Evolutionary conservation across 2,113 vertebrate genomes (phyloP), one percentile per base, ranked within the genome.

Genomic region (Cyprinus carpio): DNA sequence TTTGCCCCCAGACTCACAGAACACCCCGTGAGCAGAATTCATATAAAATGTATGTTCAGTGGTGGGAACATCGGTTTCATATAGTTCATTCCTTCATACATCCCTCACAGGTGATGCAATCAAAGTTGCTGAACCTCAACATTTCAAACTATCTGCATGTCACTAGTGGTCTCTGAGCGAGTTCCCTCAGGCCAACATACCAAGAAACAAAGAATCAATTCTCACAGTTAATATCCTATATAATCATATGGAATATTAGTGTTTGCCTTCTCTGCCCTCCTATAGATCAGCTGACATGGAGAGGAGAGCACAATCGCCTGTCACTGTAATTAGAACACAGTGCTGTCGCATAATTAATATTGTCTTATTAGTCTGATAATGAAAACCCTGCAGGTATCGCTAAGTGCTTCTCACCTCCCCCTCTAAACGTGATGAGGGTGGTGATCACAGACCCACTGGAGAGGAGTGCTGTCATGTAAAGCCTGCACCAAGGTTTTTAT

Each of bases 331-430:
- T 91, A 92, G 92, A 93, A 90, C 90, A 87, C 87, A 87, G 91
- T 87, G 89, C 91, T 91, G 91, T 93, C 92, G 90, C 90, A 91
- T 93, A 94, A 95, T 94, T 94, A 94, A 91, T 91, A 94, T 90
- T 92, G 92, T 92, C 93, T 94, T 93, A 94, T 93, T 94, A 93
- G 93, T 91, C 90, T 89, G 90, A 91, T 94, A 93, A 94, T 94
- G 92, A 93, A 93, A 92, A 87, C 92, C 93, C 93, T 87, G 93
- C 92, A 94, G 93, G 93, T 92, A 91, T 85, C 51, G 83, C 86
- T 88, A 89, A 91, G 91, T 89, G 90, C 72, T 81, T 79, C 74
- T 62, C 37, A 71, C 51, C 51, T 86, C 77, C 64, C 84, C 76
- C 85, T 58, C 29, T 77, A 62, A 82, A 87, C 77, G 84, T 89